Base-by-base conservation (phyloP, 2,113 vertebrate genomes). In the Siniperca chuatsi region DNA sequence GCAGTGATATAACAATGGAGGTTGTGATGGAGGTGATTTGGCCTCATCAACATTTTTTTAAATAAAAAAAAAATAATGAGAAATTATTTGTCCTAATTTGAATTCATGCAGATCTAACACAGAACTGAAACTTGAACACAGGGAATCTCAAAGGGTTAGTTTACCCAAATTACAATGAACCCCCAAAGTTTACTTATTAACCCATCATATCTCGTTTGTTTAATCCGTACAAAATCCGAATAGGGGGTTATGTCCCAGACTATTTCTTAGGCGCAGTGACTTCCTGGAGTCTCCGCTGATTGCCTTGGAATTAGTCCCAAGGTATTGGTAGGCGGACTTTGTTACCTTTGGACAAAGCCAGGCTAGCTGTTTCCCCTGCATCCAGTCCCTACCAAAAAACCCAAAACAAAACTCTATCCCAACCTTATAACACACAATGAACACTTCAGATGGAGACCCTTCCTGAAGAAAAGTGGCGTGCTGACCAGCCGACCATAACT, bases 401-500 rank as follows among this genome's bases (percentile, higher is more conserved):
- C 1, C 6, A 8, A 52, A 46, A 11, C 46, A 46, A 46, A 46
- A 13, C 46, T 2, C 8, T 42, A 10, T 8, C 48, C 48, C 48
- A 40, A 57, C 0, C 57, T 18, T 64, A 70, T 25, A 54, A 77
- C 62, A 48, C 44, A 46, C 12, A 60, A 10, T 11, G 15, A 20
- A 18, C 65, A 62, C 60, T 78, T 60, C 52, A 81, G 74, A 81
- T 75, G 48, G 23, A 74, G 16, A 57, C 35, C 44, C 44, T 44
- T 44, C 44, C 10, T 12, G 44, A 44, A 44, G 18, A 52, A 50
- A 4, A 1, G 16, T 6, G 12, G 55, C n/a, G 29, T 64, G 50
- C 64, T 48, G 23, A 79, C 58, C 66, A 81, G n/a, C 35, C 84
- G 78, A 82, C 76, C 44, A 48, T 9, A 55, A 25, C 57, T 29